Conservation (phyloP, 2,113 vertebrate genomes). For the Alouatta palliata region DNA sequence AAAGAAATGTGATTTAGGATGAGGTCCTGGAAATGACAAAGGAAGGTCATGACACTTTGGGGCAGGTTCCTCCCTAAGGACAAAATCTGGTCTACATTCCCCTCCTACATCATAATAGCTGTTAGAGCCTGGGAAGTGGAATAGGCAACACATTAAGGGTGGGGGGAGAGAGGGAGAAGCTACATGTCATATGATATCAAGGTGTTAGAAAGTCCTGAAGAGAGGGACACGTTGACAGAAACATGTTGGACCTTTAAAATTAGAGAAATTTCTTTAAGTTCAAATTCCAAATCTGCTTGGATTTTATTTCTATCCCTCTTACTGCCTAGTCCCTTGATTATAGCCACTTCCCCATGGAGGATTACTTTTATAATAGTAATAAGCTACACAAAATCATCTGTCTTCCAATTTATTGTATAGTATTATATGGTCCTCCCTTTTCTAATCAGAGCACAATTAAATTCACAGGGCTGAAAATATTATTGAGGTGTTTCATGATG, state of each 20-base stretch:
- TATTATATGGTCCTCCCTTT: background rate
- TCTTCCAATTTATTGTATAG: background rate
- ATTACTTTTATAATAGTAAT: background rate
- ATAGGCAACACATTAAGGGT: background rate
- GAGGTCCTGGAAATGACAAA: background rate
- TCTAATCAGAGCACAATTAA: background rate
- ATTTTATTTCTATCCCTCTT: background rate
- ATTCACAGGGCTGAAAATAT: background rate
- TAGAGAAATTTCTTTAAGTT: background rate
- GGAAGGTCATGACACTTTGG: background rate
- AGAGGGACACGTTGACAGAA: background rate
- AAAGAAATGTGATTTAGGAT: background rate
- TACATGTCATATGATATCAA: background rate
- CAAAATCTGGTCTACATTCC: too few relatives aligned
- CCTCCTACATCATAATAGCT: background rate
- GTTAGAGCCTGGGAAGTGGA: background rate
- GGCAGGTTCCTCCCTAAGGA: background rate
- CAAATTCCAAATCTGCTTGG: background rate
- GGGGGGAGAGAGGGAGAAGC: too few relatives aligned
- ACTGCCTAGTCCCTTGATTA: background rate
- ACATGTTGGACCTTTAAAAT: background rate
- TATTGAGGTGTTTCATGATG: background rate
- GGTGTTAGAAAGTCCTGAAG: background rate
- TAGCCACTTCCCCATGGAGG: background rate
- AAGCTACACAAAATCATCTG: background rate